phyloP scores from a whole-genome alignment of 1,140 invertebrate species.

The Mamestra configurata region DNA sequence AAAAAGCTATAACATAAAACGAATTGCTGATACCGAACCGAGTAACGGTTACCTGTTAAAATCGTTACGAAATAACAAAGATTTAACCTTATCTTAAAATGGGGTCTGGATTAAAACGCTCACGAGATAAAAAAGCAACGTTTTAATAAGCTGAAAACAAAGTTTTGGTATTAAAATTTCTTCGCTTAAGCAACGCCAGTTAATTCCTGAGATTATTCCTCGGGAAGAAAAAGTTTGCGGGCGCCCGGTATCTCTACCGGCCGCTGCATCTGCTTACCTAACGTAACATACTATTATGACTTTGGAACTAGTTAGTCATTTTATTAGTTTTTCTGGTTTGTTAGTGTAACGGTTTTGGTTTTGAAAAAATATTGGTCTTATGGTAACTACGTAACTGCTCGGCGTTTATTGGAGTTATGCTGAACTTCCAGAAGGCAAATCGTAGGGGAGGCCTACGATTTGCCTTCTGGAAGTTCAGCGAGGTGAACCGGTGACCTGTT shows the following conservation, averaged over 20 bases:
- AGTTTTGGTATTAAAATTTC: conserved; percentile 71
- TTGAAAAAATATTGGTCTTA: conserved; percentile 9
- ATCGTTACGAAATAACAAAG: conserved; percentile 40
- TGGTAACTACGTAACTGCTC: neutral
- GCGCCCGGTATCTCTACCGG: conserved; percentile 52
- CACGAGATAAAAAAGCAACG: conserved; percentile 53
- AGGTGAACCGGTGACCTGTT: too few relatives aligned
- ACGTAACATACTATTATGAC: conserved; percentile 49
- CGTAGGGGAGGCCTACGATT: too few relatives aligned
- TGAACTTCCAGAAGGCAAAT: too few relatives aligned
- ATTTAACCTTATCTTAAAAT: conserved; percentile 49
- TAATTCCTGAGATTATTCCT: conserved; percentile 66
- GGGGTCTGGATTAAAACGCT: conserved; percentile 49
- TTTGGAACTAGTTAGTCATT: conserved; percentile 47
- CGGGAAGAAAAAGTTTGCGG: conserved; percentile 59
- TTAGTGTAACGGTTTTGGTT: conserved; percentile 1
- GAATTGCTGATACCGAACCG: conserved; percentile 38
- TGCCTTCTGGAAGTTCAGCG: too few relatives aligned
- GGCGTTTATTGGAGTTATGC: too few relatives aligned
- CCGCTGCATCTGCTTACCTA: conserved; percentile 51
- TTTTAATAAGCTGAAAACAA: conserved; percentile 70
- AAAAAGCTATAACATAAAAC: conserved; percentile 30
- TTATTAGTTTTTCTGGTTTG: conserved; percentile 35
- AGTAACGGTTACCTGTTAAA: conserved; percentile 19
- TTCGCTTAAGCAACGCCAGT: conserved; percentile 63